phyloP scores from a whole-genome alignment of 2,888 invertebrate species.

The Limenitis camilla region DNA sequence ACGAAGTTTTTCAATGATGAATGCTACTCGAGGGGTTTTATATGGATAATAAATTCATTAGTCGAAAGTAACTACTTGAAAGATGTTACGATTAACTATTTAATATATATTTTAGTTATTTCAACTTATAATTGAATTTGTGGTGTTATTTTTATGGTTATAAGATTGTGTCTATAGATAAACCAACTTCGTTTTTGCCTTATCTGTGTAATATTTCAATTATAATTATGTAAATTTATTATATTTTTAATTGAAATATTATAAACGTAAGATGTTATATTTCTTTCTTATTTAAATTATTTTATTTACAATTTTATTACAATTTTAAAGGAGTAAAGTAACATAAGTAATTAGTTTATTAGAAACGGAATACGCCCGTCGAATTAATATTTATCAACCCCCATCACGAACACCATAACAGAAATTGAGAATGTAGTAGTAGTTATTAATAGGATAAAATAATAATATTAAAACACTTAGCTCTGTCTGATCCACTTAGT shows the following conservation, averaged over 20 bases:
- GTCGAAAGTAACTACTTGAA: constrained; percentile 7
- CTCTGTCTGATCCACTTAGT: too few relatives aligned
- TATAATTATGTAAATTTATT: too few relatives aligned
- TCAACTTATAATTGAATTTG: constrained; percentile 11
- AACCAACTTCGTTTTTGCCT: too few relatives aligned
- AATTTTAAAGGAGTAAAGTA: too few relatives aligned
- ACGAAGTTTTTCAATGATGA: constrained; percentile 15
- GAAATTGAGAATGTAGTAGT: not conserved
- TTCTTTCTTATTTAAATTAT: too few relatives aligned
- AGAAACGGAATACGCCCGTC: constrained; percentile 13
- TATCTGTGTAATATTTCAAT: too few relatives aligned
- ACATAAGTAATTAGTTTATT: constrained; percentile 13
- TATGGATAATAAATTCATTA: constrained; percentile 15
- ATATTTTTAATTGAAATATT: too few relatives aligned
- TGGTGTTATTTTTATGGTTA: constrained; percentile 17
- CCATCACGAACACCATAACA: not conserved
- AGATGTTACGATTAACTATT: constrained; percentile 4
- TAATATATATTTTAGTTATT: not conserved
- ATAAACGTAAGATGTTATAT: too few relatives aligned
- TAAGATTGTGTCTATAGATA: constrained; percentile 5
- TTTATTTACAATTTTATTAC: too few relatives aligned
- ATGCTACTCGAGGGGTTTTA: constrained; percentile 8
- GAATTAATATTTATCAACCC: constrained; percentile 12
- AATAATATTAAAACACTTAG: too few relatives aligned
- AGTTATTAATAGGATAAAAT: too few relatives aligned